Evolutionary conservation across 1,140 invertebrate species (phyloP).

Genomic region (Sinella curviseta): DNA sequence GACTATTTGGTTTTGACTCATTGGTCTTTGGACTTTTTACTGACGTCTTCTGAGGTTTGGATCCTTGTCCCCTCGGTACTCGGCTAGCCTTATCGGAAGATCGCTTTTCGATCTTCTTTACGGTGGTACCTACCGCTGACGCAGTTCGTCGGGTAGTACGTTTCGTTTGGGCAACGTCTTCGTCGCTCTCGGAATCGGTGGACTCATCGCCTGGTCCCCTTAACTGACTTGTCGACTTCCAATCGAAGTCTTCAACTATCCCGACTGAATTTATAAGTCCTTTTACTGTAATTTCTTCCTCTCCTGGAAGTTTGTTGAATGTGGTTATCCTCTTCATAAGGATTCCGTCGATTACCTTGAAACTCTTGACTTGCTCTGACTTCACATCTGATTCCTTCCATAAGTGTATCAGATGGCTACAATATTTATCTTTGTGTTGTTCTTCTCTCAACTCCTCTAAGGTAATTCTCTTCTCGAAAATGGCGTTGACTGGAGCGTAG

Average conservation of each 20-base stretch:
- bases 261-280: neutral
- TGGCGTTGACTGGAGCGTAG: neutral
- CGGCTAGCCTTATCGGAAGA: neutral
- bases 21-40: neutral
- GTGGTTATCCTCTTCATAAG: neutral
- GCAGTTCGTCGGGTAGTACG: neutral
- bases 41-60: neutral
- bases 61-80: neutral
- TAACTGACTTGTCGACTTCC: neutral
- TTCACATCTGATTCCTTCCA: neutral
- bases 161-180: neutral
- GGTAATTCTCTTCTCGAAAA: neutral
- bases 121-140: constrained; percentile 9
- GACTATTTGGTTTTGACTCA: neutral
- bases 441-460: neutral
- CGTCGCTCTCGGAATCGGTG: neutral
- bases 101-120: neutral
- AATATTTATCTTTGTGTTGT: neutral
- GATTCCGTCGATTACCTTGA: neutral
- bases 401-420: neutral
- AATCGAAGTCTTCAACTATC: neutral
- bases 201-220: neutral
- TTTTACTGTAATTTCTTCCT: neutral
- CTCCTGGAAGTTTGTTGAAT: neutral
- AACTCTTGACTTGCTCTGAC: neutral